Percentiles rank a stretch among this genome's conserved stretches.
Evolutionary conservation across 2,888 invertebrate genomes (phyloP).

Genomic region (Heliconius erato): DNA sequence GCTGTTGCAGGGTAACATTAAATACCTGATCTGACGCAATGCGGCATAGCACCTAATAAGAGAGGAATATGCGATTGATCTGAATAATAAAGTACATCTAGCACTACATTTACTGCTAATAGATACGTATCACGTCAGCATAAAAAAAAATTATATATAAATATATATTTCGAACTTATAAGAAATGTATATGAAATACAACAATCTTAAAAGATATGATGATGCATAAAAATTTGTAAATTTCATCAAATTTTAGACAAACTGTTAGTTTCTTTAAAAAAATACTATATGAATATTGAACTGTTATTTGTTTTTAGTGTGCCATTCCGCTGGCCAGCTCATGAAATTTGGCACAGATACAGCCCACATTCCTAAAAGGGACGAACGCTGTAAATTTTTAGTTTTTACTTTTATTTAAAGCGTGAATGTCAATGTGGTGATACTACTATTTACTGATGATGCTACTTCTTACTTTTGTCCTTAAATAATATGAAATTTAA

Average conservation of each 20-base stretch:
- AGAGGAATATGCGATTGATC: constrained; percentile 34
- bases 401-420: constrained; percentile 1
- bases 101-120: background rate
- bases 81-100: background rate
- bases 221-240: background rate
- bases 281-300: background rate
- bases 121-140: background rate
- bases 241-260: background rate
- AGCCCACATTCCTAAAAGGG: background rate
- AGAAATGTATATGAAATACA: background rate
- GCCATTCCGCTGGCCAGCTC: background rate
- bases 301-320: background rate
- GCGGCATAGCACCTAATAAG: constrained; percentile 39
- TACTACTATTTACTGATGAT: too few species aligned
- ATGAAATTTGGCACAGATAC: constrained; percentile 7
- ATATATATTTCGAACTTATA: background rate
- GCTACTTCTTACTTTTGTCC: too few species aligned
- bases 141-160: background rate
- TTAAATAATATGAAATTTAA: too few species aligned
- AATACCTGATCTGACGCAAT: constrained; percentile 44
- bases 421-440: background rate
- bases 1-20: constrained; percentile 29
- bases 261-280: background rate
- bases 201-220: background rate
- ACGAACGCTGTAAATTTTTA: background rate